Conservation (phyloP, 2,888 invertebrate genomes). For the Cephus pygmeus region DNA sequence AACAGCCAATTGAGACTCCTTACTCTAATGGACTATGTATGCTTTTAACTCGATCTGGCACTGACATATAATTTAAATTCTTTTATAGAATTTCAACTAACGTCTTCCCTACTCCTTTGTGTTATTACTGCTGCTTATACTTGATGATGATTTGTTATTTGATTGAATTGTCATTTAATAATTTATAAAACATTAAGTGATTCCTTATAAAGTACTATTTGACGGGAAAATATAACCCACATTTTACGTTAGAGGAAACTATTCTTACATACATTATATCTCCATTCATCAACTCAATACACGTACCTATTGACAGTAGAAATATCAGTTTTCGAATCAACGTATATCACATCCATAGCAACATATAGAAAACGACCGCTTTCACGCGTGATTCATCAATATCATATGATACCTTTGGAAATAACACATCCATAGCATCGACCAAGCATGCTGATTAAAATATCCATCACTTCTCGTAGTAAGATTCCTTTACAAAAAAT, state of each 20-base stretch:
- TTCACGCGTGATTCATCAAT: constrained; percentile 3
- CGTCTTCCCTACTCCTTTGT: too few relatives aligned
- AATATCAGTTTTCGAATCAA: not conserved
- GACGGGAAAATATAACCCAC: not conserved
- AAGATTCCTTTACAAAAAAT: not conserved
- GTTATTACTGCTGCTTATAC: too few relatives aligned
- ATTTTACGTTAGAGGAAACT: not conserved
- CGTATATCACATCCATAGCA: not conserved
- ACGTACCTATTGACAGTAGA: not conserved
- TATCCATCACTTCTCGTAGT: not conserved
- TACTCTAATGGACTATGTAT: too few relatives aligned
- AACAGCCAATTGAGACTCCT: too few relatives aligned
- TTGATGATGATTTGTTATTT: too few relatives aligned
- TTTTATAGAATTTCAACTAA: too few relatives aligned
- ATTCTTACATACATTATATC: too few relatives aligned
- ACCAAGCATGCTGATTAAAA: not conserved
- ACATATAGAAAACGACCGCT: not conserved
- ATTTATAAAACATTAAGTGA: too few relatives aligned
- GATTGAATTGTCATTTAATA: too few relatives aligned
- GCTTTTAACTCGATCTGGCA: too few relatives aligned
- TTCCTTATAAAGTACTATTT: too few relatives aligned
- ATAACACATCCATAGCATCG: not conserved
- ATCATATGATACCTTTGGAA: not conserved
- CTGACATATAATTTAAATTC: too few relatives aligned
- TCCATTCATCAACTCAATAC: not conserved